Base-by-base conservation (phyloP, 2,113 vertebrate genomes). In the Catagonus wagneri region DNA sequence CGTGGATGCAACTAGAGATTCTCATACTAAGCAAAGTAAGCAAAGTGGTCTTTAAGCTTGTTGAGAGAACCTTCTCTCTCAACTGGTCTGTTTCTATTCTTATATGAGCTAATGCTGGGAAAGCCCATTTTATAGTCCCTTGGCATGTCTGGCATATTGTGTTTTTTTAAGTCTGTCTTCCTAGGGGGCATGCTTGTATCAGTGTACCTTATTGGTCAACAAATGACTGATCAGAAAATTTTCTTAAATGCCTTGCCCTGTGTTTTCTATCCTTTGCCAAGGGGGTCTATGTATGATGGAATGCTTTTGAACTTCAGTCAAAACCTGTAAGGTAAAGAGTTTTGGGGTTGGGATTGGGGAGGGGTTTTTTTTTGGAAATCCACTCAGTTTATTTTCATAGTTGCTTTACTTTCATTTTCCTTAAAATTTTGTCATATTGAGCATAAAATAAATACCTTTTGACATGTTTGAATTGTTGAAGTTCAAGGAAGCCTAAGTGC, bases 391-490 rank as follows among this genome's bases (percentile, higher is more conserved):
- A 69, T 36, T 93, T 36, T 88, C 29, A 79, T 7, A 36, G 12
- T 83, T 81, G 44, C 34, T 90, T 96, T 50, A 75, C 63, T 81
- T 58, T 85, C 10, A 72, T 34, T 89, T 15, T 15, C 87, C 75
- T 65, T 25, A 84, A 91, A 92, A 80, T 76, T 75, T 63, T 83
- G 10, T n/a, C 52, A 75, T 69, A 36, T 15, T 56, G 76, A 68
- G n/a, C 27, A 15, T 68, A 79, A 94, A 90, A 79, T 83, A 56
- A 95, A 36, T 72, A 83, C 3, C 5, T 87, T 85, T 74, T 89
- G 71, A 84, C 6, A 36, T 32, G 89, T 74, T 39, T 69, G 71
- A 94, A 86, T 63, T 83, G 71, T 36, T 1, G 4, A 71, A 81
- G 23, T 8, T 71, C 61, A 81, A 71, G 44, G 58, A 93, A 74